These are phyloP conservation scores for Dipodomys stephensi DNA, from an alignment of 2,113 vertebrate species.

Conservation along the genomic window DNA sequence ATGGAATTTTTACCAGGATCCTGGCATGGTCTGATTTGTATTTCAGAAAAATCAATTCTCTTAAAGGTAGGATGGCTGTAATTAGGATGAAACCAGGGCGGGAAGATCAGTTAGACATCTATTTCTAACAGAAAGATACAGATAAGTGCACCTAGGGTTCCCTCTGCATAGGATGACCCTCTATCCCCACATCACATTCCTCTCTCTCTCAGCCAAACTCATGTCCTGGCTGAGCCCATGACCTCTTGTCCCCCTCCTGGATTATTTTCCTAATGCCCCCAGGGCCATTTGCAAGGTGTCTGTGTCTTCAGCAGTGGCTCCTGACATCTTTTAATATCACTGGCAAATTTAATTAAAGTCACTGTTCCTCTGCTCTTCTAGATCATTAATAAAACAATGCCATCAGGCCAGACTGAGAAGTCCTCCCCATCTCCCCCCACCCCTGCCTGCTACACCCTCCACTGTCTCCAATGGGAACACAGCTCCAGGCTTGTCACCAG, in stretches of 20 bases:
- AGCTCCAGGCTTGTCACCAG: constrained; percentile 60
- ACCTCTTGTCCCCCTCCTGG: constrained; percentile 31
- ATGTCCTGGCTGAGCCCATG: neutral
- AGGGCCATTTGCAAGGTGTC: constrained; percentile 67
- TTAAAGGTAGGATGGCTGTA: constrained; percentile 29
- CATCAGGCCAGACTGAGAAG: constrained; percentile 69
- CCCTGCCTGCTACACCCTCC: constrained; percentile 39
- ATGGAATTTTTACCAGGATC: constrained; percentile 49
- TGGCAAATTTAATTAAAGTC: constrained; percentile 84
- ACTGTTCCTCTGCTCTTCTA: constrained; percentile 72
- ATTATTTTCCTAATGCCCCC: constrained; percentile 54
- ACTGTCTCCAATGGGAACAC: constrained; percentile 70
- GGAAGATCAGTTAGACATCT: neutral
- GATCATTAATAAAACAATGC: constrained; percentile 82
- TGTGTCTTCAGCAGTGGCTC: constrained; percentile 77
- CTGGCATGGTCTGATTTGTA: constrained; percentile 41
- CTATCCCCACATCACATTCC: neutral
- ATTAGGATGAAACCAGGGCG: neutral
- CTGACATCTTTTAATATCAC: constrained; percentile 79
- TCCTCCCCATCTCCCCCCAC: neutral
- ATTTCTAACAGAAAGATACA: neutral
- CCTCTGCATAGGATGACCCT: neutral
- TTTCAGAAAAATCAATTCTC: constrained; percentile 35
- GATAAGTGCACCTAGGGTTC: neutral
- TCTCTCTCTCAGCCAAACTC: neutral